Conservation (phyloP, 1,140 invertebrate species). For the Saccostrea cuccullata region DNA sequence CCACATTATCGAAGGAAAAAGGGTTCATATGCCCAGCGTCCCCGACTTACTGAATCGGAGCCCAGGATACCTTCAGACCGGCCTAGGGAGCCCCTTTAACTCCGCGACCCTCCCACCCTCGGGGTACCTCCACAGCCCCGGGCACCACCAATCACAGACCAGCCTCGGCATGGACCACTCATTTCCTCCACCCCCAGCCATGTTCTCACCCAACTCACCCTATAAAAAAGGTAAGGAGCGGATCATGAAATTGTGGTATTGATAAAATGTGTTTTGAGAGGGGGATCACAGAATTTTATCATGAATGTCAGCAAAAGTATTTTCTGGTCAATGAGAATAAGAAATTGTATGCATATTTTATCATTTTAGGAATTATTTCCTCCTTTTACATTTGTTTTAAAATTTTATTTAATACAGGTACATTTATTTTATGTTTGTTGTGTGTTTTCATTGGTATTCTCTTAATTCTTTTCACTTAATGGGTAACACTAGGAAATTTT, state of each 20-base stretch:
- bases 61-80: conserved; percentile 25
- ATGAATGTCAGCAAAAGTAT: background rate
- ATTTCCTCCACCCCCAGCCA: conserved; percentile 52
- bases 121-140: background rate
- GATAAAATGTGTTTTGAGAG: background rate
- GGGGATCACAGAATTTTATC: background rate
- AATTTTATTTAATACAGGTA: too few relatives aligned
- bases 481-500: too few relatives aligned
- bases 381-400: too few relatives aligned
- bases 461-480: too few relatives aligned
- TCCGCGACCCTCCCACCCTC: background rate
- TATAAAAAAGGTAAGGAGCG: conserved; percentile 37
- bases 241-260: background rate
- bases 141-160: background rate
- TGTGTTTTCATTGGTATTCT: too few relatives aligned
- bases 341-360: too few relatives aligned
- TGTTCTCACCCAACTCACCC: conserved; percentile 45
- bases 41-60: conserved; percentile 27
- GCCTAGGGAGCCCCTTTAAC: background rate
- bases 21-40: conserved; percentile 38
- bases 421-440: too few relatives aligned
- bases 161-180: conserved; percentile 25
- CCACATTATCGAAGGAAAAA: conserved; percentile 29
- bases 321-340: too few relatives aligned
- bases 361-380: too few relatives aligned